Base-by-base conservation (phyloP, 1,140 invertebrate species). In the Vanessa atalanta region DNA sequence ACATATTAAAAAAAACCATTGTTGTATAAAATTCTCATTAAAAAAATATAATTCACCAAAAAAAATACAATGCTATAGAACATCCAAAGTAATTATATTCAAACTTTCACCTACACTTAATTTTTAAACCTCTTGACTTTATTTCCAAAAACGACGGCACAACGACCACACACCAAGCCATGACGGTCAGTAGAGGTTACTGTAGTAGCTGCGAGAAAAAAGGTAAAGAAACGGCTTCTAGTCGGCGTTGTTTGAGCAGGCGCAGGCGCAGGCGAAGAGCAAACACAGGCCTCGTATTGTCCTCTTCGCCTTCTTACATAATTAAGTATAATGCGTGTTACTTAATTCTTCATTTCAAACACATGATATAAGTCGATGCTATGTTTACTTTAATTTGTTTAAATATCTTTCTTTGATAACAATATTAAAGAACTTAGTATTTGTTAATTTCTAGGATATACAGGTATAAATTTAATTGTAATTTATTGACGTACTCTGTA, bases 221-320 rank as follows among this genome's bases (percentile, higher is more conserved):
- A 75, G 68, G 48, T 75, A 65, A 66, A 61, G 57, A 61, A 75
- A 75, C 67, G 65, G 73, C 73, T 75, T 57, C 73, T 61, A 75
- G 73, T 70, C 65, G 43, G 55, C 47, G 23, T 50, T 76, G 74
- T 76, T 76, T 76, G 74, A 65, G 65, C 74, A 76, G 74, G 74
- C 69, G 57, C 72, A 15, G 69, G 74, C 65, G 71, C 69, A 71
- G 73, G 73, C 67, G 63, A 61, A 20, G 68, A 61, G 65, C 61
- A 76, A 76, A 76, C 68, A 75, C 50, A 43, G 63, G 31, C 60
- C 20, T 26, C 47, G 68, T 47, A 70, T 70, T 72, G 63, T 65
- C 71, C 65, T 72, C 63, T 53, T n/a, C 53, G 64, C 31, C 50
- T 63, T 57, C 64, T 66, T 66, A 43, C 65, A 50, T 67, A 67